Evolutionary conservation across 2,797 vertebrate genomes (phyloP), one percentile per base, ranked within the genome.

Genomic region (Eleutherodactylus coqui): DNA sequence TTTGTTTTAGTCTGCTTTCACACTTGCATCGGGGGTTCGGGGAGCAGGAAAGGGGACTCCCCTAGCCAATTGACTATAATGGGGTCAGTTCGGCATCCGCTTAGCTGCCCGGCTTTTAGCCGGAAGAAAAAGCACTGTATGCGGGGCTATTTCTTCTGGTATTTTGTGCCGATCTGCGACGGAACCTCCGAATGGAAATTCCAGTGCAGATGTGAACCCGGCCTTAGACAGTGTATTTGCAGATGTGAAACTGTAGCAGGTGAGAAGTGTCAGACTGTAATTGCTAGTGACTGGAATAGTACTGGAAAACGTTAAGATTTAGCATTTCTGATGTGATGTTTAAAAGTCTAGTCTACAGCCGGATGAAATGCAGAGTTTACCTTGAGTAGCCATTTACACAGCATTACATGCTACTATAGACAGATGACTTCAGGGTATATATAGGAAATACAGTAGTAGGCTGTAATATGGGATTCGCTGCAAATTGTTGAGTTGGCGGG

Each of bases 401-500:
- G 58, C 10, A 80, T 24, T 29, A 45, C 16, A 29, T 47, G 43
- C 43, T 34, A 67, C 27, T 16, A 13, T n/a, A n/a, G 58, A 67
- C 3, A 47, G 10, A 67, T 67, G 24, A n/a, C 78, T 47, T 9
- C n/a, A 29, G 60, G 78, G 60, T 43, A 34, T 21, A 47, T 21
- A 47, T 17, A 47, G 29, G 16, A n/a, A 60, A 43, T 27, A 34
- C 38, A 14, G 73, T 60, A 67, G 64, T 47, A 55, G 32, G 9
- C 45, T 84, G 45, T 64, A 77, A 77, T 36, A n/a, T 21, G 49
- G 36, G 36, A 73, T 45, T 69, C 24, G 19, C 72, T 73, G 9
- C 45, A 32, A 64, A 73, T 47, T 79, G 84, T 41, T 73, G 77
- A 85, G 84, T 41, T 75, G 69, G 77, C 84, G 80, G 69, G 51